Evolutionary conservation across 2,797 vertebrate species (phyloP), one percentile per base, ranked within the genome.

Genomic region (Furcifer pardalis): DNA sequence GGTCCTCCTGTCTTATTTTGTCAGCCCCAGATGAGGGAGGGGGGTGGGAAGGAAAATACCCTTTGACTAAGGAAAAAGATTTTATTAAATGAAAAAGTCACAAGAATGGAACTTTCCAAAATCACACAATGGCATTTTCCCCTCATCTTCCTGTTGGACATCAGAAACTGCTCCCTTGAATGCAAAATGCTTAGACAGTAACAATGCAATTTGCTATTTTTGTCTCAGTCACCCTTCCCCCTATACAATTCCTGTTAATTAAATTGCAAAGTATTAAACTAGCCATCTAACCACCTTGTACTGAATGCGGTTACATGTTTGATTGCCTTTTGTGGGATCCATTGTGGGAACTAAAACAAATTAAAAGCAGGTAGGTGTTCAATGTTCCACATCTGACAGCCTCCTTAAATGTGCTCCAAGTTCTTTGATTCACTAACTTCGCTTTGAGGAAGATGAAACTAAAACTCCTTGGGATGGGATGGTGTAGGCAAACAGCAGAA

Each of bases 141-240:
- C 17, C 23, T 15, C 60, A 60, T 86, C 84, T 89, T 86, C 82
- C 81, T 86, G 71, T 84, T 72, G 37, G 77, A 82, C 82, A 68
- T 63, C 79, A 15, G 84, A 72, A 72, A 83, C 68, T 12, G 3
- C 79, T 84, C 44, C 81, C 85, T 82, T 7, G 59, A 84, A 52
- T 3, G 59, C 81, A 84, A 66, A 77, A 88, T 79, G 84, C 84
- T 65, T 49, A 56, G 72, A 49, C 63, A 76, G 77, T 91, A 91
- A 92, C 89, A 93, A 92, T 89, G 83, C 83, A 82, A 49, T 90
- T 90, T 86, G 89, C 90, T 91, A 86, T 92, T 93, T 92, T 92
- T 90, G 90, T 90, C 89, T 91, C 90, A 88, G 91, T 65, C 89
- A 92, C 86, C 84, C 46, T 91, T 81, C 84, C 82, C 90, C 76